These are phyloP conservation scores for Rhinichthys klamathensis DNA, from an alignment of 2,113 vertebrate genomes.

Conservation along the genomic window DNA sequence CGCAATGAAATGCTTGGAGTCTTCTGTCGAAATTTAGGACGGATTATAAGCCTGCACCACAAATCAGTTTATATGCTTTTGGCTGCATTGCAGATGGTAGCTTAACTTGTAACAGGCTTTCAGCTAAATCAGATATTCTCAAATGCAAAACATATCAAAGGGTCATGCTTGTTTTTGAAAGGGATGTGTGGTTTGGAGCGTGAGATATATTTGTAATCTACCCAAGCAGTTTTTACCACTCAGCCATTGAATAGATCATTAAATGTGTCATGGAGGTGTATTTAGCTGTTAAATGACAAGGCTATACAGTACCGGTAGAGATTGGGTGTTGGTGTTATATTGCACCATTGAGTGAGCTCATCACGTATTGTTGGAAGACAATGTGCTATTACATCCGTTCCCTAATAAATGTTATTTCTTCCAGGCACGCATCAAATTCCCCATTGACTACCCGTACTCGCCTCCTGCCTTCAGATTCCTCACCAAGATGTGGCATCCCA, in stretches of 20 bases:
- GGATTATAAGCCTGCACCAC: background rate
- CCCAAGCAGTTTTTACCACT: background rate
- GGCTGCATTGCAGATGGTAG: background rate
- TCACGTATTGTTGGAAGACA: background rate
- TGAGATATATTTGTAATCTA: background rate
- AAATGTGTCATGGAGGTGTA: background rate
- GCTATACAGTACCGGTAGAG: background rate
- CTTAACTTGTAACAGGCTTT: slow-evolving; percentile 14
- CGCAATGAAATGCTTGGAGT: background rate
- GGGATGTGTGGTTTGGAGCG: background rate
- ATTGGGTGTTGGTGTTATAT: background rate
- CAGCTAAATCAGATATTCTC: slow-evolving; percentile 13
- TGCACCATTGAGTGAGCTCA: background rate
- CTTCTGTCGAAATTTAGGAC: background rate
- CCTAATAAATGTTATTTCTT: slow-evolving; percentile 51
- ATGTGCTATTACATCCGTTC: background rate
- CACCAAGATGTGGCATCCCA: slow-evolving; percentile 99
- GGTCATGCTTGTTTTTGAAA: background rate
- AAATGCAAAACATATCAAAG: background rate
- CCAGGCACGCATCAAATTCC: slow-evolving; percentile 93
- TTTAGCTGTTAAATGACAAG: background rate
- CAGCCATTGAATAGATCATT: background rate
- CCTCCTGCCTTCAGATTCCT: slow-evolving; percentile 93
- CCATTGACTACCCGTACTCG: slow-evolving; percentile 95
- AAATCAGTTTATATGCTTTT: background rate